phyloP scores from a whole-genome alignment of 2,797 vertebrate genomes.

The Benthosema pterotum region DNA sequence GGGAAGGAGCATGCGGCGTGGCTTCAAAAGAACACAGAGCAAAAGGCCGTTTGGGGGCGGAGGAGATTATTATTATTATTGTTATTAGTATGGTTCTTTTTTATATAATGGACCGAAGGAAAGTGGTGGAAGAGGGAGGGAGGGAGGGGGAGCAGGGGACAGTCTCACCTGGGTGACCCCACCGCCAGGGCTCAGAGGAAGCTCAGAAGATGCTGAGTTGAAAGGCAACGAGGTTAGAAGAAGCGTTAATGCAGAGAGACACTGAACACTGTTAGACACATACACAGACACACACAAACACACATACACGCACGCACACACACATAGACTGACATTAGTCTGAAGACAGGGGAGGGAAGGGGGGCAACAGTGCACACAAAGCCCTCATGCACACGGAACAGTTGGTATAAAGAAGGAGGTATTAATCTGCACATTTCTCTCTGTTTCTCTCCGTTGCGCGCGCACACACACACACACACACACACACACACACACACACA shows the following conservation, averaged over 20 bases:
- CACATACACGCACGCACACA: conserved; percentile 1
- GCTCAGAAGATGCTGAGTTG: conserved; percentile 85
- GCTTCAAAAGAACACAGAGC: no score
- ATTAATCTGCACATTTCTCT: no score
- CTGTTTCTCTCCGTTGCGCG: no score
- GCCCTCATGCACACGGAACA: no score
- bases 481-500: neutral
- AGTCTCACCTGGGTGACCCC: conserved; percentile 81
- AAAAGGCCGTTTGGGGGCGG: no score
- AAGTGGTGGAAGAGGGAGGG: neutral
- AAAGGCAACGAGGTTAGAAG: conserved; percentile 69
- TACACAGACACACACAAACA: conserved; percentile 9
- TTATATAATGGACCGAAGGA: neutral
- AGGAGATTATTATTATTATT: no score
- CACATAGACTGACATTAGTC: no score
- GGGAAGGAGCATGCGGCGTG: no score
- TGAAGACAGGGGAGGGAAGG: no score
- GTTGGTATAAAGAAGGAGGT: no score
- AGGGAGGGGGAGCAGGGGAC: conserved; percentile 9
- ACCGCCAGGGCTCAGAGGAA: conserved; percentile 80
- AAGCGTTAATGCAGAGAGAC: conserved; percentile 55
- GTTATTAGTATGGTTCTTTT: no score
- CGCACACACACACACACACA: neutral
- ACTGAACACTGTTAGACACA: conserved; percentile 44
- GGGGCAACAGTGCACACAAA: no score